Evolutionary conservation across 2,888 invertebrate species (phyloP).

Genomic region (Rhopalosiphum nymphaeae): DNA sequence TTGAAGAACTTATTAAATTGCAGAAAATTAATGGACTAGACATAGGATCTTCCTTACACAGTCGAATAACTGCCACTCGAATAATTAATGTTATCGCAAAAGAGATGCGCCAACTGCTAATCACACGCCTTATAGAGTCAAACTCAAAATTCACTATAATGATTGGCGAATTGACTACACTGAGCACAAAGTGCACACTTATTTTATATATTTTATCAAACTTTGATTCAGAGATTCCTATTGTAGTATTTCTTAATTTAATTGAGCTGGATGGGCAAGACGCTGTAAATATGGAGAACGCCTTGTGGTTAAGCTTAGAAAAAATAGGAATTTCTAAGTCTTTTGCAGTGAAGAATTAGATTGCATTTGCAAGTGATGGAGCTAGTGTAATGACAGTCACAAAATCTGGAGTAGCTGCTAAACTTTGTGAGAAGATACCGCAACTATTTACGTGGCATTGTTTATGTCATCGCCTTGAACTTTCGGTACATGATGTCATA

Average conservation of each 20-base stretch:
- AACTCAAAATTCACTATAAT: constrained; percentile 31
- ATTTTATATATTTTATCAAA: constrained; percentile 28
- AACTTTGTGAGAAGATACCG: constrained; percentile 18
- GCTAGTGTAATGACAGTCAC: constrained; percentile 6
- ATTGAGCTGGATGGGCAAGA: constrained; percentile 35
- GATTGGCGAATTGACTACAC: constrained; percentile 14
- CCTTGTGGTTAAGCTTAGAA: constrained; percentile 7
- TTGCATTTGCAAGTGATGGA: constrained; percentile 29
- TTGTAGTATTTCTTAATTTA: constrained; percentile 7
- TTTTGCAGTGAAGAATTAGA: constrained; percentile 14
- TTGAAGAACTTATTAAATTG: background rate
- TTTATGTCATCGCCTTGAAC: constrained; percentile 32
- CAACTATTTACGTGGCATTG: constrained; percentile 20
- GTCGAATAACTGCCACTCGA: constrained; percentile 20
- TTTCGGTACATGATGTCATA: constrained; percentile 27
- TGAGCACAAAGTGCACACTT: constrained; percentile 11
- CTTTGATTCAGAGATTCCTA: constrained; percentile 1
- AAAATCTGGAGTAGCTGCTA: constrained; percentile 30
- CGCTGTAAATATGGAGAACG: constrained; percentile 6
- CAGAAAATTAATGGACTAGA: constrained; percentile 27
- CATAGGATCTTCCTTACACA: constrained; percentile 3
- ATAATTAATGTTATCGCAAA: constrained; percentile 8
- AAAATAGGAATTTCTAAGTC: constrained; percentile 18
- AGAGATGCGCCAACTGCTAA: background rate
- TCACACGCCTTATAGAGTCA: constrained; percentile 10